phyloP scores from a whole-genome alignment of 1,140 invertebrate genomes.

The Penaeus japonicus region DNA sequence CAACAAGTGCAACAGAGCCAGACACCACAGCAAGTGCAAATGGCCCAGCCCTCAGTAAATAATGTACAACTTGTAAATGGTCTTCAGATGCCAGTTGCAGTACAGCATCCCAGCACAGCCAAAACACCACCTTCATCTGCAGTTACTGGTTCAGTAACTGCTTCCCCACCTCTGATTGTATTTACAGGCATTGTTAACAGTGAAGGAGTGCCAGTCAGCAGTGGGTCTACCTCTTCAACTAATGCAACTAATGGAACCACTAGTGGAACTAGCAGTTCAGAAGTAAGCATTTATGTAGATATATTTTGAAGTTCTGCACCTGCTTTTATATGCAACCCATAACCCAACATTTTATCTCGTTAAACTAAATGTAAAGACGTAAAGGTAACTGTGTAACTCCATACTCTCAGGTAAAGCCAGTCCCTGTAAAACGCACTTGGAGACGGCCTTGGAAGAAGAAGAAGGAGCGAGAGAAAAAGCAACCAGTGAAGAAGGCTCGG shows the following conservation, averaged over 20 bases:
- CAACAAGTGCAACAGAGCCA: not conserved
- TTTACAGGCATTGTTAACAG: not conserved
- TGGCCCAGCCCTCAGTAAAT: not conserved
- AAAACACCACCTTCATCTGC: not conserved
- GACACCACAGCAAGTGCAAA: not conserved
- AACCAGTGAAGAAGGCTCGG: conserved; percentile 51
- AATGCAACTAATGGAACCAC: not conserved
- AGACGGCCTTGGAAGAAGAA: conserved; percentile 58
- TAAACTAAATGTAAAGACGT: not conserved
- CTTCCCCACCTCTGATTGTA: conserved; percentile 9
- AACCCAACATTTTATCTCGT: too few relatives aligned
- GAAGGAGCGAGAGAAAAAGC: conserved; percentile 57
- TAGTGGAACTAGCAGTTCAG: not conserved
- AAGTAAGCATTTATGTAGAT: not conserved
- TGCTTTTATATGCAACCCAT: too few relatives aligned
- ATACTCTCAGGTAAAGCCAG: conserved; percentile 19
- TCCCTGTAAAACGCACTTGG: conserved; percentile 56
- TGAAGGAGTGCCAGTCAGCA: not conserved
- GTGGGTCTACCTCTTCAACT: not conserved
- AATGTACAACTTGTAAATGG: conserved; percentile 39
- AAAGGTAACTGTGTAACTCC: not conserved
- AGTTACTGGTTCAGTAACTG: not conserved
- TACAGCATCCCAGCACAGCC: conserved; percentile 16
- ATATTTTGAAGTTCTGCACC: too few relatives aligned
- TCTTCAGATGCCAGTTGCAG: conserved; percentile 32